Evolutionary conservation across 2,113 vertebrate species (phyloP), one percentile per base, ranked within the genome.

Genomic region (Aramus guarauna): DNA sequence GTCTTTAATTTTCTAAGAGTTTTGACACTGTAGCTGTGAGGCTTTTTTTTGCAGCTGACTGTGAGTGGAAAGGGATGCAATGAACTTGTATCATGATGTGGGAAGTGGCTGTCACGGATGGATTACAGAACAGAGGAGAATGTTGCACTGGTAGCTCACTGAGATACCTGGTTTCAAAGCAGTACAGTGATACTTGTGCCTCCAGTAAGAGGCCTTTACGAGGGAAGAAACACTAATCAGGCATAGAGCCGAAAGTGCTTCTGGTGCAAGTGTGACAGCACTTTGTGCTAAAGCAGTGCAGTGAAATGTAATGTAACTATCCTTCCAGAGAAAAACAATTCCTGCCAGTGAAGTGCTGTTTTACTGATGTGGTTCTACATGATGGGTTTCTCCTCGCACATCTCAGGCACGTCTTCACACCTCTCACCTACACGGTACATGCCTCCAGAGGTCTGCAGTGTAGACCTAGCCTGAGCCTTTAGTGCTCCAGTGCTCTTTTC

Each of bases 211-310:
- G 14, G 4, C 17, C 23, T 53, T 67, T 75, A 45, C 23, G 0
- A 5, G 58, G 34, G 19, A 32, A 50, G 64, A 48, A 56, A 12
- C 21, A 11, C 45, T 32, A 3, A 10, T 22, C 14, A 60, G n/a
- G n/a, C 2, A 2, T 32, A 36, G 52, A 75, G 39, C 37, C 53
- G 48, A 29, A 72, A 32, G 53, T 60, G 5, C 21, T 62, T 21
- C 8, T 47, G 17, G 47, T 1, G 0, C 47, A 7, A 8, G 5
- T 36, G 47, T 41, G 72, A 11, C 64, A 27, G 34, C 0, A 0
- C 52, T 58, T 36, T 4, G 32, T 19, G 15, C 32, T 48, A 16
- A 39, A 55, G 71, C 50, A 36, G 19, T 7, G 15, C 59, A 23
- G 27, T n/a, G 29, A 30, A 66, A 22, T 0, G 1, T 53, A 43